Conservation (phyloP, 2,888 invertebrate genomes). For the Buathra laborator region DNA sequence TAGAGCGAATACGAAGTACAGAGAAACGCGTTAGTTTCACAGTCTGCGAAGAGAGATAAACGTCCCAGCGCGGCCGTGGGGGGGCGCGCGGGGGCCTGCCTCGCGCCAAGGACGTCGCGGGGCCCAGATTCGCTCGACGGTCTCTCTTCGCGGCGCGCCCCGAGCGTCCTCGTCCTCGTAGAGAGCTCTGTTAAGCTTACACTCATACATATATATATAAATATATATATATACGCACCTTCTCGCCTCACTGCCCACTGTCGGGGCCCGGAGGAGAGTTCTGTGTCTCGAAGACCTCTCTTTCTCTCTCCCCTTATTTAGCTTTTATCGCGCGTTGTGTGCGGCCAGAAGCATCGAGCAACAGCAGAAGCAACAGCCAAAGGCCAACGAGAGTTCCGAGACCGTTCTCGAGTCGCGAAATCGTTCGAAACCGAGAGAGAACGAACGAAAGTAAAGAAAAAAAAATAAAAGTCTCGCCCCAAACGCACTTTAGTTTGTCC, state of each 20-base stretch:
- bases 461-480: conserved; percentile 58
- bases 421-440: conserved; percentile 46
- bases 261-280: conserved; percentile 30
- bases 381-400: conserved; percentile 52
- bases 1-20: neutral
- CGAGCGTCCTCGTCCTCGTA: conserved; percentile 63
- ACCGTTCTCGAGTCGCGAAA: conserved; percentile 63
- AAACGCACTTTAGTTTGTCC: conserved; percentile 76
- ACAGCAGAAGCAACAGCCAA: conserved; percentile 61
- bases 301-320: conserved; percentile 71
- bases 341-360: conserved; percentile 60
- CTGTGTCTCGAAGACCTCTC: conserved; percentile 56
- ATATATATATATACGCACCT: no score
- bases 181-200: conserved; percentile 37
- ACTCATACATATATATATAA: neutral
- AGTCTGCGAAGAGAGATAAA: conserved; percentile 44
- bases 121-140: conserved; percentile 79
- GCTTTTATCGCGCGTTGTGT: conserved; percentile 68
- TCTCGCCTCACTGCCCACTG: conserved; percentile 68
- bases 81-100: conserved; percentile 53
- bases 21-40: neutral
- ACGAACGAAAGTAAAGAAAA: neutral
- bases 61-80: conserved; percentile 70
- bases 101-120: conserved; percentile 81
- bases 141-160: conserved; percentile 56